These are phyloP conservation scores for Leptura quadrifasciata DNA, from an alignment of 2,888 invertebrate genomes.

Conservation along the genomic window DNA sequence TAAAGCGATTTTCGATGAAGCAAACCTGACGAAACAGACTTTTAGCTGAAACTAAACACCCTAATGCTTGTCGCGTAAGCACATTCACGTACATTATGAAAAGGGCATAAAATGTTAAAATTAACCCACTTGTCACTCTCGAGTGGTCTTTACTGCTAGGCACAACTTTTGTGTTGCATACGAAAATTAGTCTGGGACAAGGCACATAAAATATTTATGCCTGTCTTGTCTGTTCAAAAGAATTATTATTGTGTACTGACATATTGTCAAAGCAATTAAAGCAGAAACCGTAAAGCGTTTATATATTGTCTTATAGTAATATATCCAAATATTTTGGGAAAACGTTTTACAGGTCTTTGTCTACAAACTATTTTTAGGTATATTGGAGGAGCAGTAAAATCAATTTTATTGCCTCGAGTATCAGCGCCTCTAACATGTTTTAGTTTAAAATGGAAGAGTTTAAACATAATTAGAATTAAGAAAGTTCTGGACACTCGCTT, in stretches of 20 bases:
- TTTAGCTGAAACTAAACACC: neutral
- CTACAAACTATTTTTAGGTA: slow-evolving; percentile 8
- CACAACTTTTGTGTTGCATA: slow-evolving; percentile 34
- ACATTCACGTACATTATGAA: slow-evolving; percentile 1
- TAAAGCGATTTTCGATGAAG: too few species aligned
- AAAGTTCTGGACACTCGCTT: too few species aligned
- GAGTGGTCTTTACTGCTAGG: slow-evolving; percentile 27
- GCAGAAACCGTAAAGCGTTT: slow-evolving; percentile 43
- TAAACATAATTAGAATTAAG: slow-evolving; percentile 6
- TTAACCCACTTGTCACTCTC: slow-evolving; percentile 26
- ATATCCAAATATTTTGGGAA: slow-evolving; percentile 27
- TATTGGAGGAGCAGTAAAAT: slow-evolving; percentile 5
- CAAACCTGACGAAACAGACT: too few species aligned
- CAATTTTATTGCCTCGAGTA: slow-evolving; percentile 1
- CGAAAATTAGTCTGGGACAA: slow-evolving; percentile 43
- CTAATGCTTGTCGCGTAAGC: neutral
- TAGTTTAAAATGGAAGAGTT: neutral
- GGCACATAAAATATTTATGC: slow-evolving; percentile 49
- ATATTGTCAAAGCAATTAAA: slow-evolving; percentile 33
- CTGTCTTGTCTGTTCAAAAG: slow-evolving; percentile 40
- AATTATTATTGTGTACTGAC: slow-evolving; percentile 38
- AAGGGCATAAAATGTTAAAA: slow-evolving; percentile 32
- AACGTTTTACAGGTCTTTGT: neutral
- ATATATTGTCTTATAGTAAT: slow-evolving; percentile 21
- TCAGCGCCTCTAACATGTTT: neutral